These are phyloP conservation scores for Chelmon rostratus DNA, from an alignment of 2,797 vertebrate genomes.

Conservation along the genomic window DNA sequence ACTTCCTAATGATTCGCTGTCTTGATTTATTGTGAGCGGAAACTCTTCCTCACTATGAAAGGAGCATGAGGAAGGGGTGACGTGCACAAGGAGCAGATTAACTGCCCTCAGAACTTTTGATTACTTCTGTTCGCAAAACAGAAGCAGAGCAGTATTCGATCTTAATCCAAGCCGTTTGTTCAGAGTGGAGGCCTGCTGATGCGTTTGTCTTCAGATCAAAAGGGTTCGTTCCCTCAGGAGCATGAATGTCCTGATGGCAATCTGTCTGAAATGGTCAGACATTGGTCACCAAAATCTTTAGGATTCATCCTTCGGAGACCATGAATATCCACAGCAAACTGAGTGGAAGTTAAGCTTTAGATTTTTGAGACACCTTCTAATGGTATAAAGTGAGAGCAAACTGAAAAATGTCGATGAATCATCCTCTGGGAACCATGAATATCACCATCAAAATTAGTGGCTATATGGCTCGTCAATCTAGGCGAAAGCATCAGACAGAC, in stretches of 20 bases:
- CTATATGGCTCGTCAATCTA: background rate
- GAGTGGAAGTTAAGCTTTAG: background rate
- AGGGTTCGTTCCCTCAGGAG: background rate
- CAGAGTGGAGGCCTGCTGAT: background rate
- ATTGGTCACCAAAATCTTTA: background rate
- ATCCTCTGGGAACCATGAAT: background rate
- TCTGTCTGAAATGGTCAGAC: background rate
- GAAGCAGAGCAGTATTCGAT: background rate
- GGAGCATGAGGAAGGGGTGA: background rate
- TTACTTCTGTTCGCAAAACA: background rate
- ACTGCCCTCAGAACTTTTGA: background rate
- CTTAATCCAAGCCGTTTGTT: background rate
- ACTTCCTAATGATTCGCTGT: conserved; percentile 28
- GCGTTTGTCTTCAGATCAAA: background rate
- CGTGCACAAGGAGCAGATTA: background rate
- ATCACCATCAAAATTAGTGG: background rate
- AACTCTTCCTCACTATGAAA: background rate
- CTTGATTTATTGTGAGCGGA: conserved; percentile 24
- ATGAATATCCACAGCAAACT: background rate
- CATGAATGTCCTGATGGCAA: background rate
- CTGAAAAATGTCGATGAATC: background rate
- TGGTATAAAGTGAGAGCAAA: background rate
- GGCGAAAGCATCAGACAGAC: background rate
- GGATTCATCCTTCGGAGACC: background rate
- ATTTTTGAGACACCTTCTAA: background rate